phyloP scores from a whole-genome alignment of 2,113 vertebrate genomes.

The Buteo buteo region DNA sequence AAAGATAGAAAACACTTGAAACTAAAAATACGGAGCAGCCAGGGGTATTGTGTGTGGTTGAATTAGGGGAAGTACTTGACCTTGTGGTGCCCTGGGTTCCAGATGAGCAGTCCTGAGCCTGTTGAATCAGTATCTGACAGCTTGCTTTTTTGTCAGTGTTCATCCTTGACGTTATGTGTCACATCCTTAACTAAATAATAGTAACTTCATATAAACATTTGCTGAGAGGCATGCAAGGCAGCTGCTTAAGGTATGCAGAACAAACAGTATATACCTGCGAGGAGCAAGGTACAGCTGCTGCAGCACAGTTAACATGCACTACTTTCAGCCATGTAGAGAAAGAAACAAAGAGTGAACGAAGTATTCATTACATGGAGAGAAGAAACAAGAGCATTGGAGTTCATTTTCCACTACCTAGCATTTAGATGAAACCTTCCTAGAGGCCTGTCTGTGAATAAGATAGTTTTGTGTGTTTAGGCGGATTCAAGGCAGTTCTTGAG shows the following conservation, averaged over 20 bases:
- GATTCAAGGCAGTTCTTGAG: background rate
- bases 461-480: background rate
- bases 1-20: background rate
- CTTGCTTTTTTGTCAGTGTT: background rate
- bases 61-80: slow-evolving; percentile 49
- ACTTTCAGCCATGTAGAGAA: background rate
- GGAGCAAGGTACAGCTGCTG: background rate
- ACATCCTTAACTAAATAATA: background rate
- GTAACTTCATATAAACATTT: background rate
- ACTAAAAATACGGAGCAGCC: background rate
- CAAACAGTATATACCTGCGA: background rate
- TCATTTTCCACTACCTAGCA: background rate
- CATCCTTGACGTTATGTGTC: background rate
- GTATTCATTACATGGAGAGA: background rate
- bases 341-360: background rate
- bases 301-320: background rate
- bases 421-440: background rate
- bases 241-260: background rate
- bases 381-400: background rate
- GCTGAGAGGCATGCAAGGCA: background rate
- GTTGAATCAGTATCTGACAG: background rate
- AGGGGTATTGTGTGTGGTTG: slow-evolving; percentile 15
- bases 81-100: background rate
- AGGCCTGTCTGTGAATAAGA: background rate
- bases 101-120: slow-evolving; percentile 22